Evolutionary conservation across 2,888 invertebrate species (phyloP).

Genomic region (Spisula subtruncata): DNA sequence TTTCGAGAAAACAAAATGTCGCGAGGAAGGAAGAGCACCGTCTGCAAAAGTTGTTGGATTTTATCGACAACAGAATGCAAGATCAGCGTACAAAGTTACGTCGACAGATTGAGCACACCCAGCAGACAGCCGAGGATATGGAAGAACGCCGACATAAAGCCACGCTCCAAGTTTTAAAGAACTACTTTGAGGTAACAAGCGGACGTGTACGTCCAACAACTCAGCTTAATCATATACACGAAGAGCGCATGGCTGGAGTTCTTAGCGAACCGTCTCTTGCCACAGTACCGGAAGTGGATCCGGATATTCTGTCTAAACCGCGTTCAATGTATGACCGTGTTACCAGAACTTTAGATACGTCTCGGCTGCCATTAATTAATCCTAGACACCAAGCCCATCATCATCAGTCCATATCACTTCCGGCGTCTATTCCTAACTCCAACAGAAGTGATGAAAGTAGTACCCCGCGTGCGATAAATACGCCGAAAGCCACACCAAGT

Average conservation of each 20-base stretch:
- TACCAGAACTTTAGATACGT: slow-evolving; percentile 63
- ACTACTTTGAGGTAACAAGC: slow-evolving; percentile 71
- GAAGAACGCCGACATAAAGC: slow-evolving; percentile 68
- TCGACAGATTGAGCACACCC: slow-evolving; percentile 68
- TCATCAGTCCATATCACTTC: slow-evolving; percentile 59
- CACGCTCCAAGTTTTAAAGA: slow-evolving; percentile 66
- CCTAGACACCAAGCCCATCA: slow-evolving; percentile 54
- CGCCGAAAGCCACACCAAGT: slow-evolving; percentile 53
- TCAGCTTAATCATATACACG: slow-evolving; percentile 60
- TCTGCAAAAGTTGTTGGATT: slow-evolving; percentile 68
- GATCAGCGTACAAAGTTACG: slow-evolving; percentile 63
- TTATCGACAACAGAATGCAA: slow-evolving; percentile 67
- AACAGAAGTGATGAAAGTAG: slow-evolving; percentile 61
- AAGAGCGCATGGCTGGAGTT: slow-evolving; percentile 67
- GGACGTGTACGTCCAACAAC: slow-evolving; percentile 53
- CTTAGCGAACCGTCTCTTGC: slow-evolving; percentile 71
- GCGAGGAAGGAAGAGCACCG: slow-evolving; percentile 63
- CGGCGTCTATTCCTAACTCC: slow-evolving; percentile 63
- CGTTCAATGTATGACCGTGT: slow-evolving; percentile 70
- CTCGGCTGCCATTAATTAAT: slow-evolving; percentile 62
- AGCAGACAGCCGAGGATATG: slow-evolving; percentile 68
- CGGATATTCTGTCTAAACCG: slow-evolving; percentile 66
- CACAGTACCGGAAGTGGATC: slow-evolving; percentile 69
- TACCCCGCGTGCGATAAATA: slow-evolving; percentile 55
- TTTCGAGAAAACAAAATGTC: slow-evolving; percentile 60